Percentiles rank a stretch among this genome's conserved stretches.
Evolutionary conservation across 2,797 vertebrate species (phyloP).

Genomic region (Dermochelys coriacea): DNA sequence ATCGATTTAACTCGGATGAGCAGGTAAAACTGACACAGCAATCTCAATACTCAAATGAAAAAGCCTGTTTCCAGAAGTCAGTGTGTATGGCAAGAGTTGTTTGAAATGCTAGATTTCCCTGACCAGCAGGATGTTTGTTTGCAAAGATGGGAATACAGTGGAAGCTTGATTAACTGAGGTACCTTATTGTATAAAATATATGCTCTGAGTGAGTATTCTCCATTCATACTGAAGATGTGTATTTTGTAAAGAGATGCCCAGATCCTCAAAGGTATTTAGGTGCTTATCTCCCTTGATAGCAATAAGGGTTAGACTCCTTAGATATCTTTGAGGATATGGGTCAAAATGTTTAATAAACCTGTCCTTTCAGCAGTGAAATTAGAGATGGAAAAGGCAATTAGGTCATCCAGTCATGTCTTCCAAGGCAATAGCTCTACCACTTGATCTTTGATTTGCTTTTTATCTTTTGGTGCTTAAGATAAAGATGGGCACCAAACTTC

Average conservation of each 20-base stretch:
- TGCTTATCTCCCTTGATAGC: neutral
- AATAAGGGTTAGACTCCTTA: neutral
- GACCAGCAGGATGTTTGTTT: neutral
- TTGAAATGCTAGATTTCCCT: neutral
- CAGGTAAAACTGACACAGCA: neutral
- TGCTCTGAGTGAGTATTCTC: fast-evolving
- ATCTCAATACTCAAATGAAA: neutral
- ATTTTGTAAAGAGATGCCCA: neutral
- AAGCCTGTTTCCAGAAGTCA: neutral
- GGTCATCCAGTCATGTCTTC: neutral
- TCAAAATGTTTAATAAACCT: neutral
- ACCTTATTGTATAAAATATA: neutral
- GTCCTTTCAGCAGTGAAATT: neutral
- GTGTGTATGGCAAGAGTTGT: neutral
- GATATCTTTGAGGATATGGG: neutral
- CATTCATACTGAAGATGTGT: neutral
- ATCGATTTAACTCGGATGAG: neutral
- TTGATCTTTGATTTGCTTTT: neutral
- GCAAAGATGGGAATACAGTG: neutral
- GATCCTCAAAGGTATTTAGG: neutral
- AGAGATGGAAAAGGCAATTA: neutral
- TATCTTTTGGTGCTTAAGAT: neutral
- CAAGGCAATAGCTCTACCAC: neutral
- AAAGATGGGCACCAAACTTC: neutral
- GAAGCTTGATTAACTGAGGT: neutral